Evolutionary conservation across 2,888 invertebrate genomes (phyloP).

Genomic region (Melanostoma scalare): DNA sequence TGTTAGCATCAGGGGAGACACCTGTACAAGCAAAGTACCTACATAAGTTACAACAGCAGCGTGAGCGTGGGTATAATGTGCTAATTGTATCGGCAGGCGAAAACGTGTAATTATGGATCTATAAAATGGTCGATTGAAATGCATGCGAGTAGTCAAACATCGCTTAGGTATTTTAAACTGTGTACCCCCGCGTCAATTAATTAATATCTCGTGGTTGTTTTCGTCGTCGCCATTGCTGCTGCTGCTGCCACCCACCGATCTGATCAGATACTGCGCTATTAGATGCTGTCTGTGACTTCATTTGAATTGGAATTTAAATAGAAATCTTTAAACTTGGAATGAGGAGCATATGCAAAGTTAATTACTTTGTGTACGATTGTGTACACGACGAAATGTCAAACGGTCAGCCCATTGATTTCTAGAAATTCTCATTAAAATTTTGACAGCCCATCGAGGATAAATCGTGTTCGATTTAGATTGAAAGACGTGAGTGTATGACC

Average conservation of each 20-base stretch:
- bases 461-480: conserved; percentile 62
- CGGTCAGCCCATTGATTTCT: conserved; percentile 41
- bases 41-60: not conserved
- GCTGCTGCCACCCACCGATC: conserved; percentile 26
- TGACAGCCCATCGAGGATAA: conserved; percentile 71
- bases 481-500: conserved; percentile 63
- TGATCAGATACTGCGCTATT: conserved; percentile 8
- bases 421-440: conserved; percentile 69
- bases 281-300: conserved; percentile 30
- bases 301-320: conserved; percentile 61
- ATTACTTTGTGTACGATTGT: conserved; percentile 58
- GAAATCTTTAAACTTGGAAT: conserved; percentile 42
- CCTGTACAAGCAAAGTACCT: conserved; percentile 3
- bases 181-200: conserved; percentile 62
- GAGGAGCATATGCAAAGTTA: conserved; percentile 68
- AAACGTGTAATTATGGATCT: conserved; percentile 58
- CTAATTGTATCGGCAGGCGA: conserved; percentile 54
- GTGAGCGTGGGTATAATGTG: conserved; percentile 67
- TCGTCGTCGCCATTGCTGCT: conserved; percentile 10
- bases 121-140: conserved; percentile 62
- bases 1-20: conserved; percentile 21
- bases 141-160: conserved; percentile 63
- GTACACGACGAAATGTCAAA: conserved; percentile 65
- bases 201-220: conserved; percentile 37
- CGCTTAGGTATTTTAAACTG: conserved; percentile 62